A percentile compares a stretch with the other conserved stretches of the same genome.
Conservation (phyloP, 2,888 invertebrate genomes). For the Idaea dimidiata region DNA sequence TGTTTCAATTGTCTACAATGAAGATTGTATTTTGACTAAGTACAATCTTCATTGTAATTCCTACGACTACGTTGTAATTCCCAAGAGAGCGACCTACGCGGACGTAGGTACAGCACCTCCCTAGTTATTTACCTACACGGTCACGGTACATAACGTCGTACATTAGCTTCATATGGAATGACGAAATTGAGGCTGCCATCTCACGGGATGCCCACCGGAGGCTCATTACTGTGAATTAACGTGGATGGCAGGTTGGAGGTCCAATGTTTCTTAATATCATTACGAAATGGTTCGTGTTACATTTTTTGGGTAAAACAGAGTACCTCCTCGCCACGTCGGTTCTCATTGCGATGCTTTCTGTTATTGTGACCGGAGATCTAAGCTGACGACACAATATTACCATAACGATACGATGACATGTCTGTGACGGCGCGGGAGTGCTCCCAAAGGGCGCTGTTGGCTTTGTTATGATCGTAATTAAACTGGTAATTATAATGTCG, state of each 20-base stretch:
- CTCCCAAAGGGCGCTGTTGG: slow-evolving; percentile 24
- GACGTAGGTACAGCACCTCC: neutral
- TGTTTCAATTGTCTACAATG: neutral
- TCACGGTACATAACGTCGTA: neutral
- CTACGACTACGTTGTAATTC: neutral
- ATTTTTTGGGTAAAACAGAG: neutral
- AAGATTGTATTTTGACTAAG: neutral
- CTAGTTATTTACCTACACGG: neutral
- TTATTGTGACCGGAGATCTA: neutral
- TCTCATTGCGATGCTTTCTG: neutral
- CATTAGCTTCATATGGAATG: neutral
- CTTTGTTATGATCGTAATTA: slow-evolving; percentile 14
- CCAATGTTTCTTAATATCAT: neutral
- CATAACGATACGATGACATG: neutral
- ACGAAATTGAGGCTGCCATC: neutral
- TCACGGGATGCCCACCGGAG: neutral
- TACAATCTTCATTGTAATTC: too few relatives aligned
- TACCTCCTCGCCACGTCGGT: neutral
- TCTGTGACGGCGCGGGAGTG: slow-evolving; percentile 24
- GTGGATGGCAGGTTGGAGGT: slow-evolving; percentile 4
- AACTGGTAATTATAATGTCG: neutral
- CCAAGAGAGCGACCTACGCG: neutral
- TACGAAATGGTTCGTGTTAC: neutral
- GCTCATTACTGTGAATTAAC: slow-evolving; percentile 6
- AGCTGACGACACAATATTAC: neutral